These are phyloP conservation scores for Venustoraphidia nigricollis DNA, from an alignment of 2,888 invertebrate species.

Conservation along the genomic window DNA sequence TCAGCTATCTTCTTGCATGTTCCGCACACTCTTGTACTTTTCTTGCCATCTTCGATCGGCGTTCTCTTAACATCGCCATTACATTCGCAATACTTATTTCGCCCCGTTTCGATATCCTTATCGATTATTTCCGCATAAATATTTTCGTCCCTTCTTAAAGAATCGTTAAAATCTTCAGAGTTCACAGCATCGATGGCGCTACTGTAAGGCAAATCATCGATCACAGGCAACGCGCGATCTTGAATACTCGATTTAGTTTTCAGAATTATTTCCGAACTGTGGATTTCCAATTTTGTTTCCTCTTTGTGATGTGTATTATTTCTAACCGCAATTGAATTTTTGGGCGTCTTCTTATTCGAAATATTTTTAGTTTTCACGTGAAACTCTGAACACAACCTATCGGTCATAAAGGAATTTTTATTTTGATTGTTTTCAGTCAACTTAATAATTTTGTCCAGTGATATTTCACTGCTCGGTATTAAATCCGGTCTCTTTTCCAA, in stretches of 20 bases:
- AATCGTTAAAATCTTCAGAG: conserved; percentile 11
- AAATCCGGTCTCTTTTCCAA: conserved; percentile 22
- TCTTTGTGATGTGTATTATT: too few species aligned
- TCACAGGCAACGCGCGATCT: conserved; percentile 35
- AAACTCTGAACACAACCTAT: conserved; percentile 52
- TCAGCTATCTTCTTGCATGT: conserved; percentile 15
- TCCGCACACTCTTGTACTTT: conserved; percentile 17
- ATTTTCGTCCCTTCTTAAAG: conserved; percentile 35
- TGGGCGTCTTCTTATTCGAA: conserved; percentile 1
- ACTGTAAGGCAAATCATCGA: conserved; percentile 53
- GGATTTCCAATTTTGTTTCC: too few species aligned
- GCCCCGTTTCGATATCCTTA: conserved; percentile 11
- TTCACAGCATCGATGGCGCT: conserved; percentile 50
- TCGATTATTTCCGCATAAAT: conserved; percentile 55
- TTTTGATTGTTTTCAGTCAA: too few species aligned
- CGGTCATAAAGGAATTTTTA: conserved; percentile 44
- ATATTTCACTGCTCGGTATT: conserved; percentile 16
- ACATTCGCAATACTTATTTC: conserved; percentile 17
- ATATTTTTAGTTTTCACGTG: conserved; percentile 47
- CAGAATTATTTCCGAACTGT: neutral
- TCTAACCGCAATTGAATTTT: neutral
- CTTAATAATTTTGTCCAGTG: too few species aligned
- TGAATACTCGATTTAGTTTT: conserved; percentile 28
- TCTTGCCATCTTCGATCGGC: too few species aligned
- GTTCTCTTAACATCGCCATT: conserved; percentile 6